Evolutionary conservation across 1,140 invertebrate genomes (phyloP), one percentile per base, ranked within the genome.

Genomic region (Coenobita brevimanus): DNA sequence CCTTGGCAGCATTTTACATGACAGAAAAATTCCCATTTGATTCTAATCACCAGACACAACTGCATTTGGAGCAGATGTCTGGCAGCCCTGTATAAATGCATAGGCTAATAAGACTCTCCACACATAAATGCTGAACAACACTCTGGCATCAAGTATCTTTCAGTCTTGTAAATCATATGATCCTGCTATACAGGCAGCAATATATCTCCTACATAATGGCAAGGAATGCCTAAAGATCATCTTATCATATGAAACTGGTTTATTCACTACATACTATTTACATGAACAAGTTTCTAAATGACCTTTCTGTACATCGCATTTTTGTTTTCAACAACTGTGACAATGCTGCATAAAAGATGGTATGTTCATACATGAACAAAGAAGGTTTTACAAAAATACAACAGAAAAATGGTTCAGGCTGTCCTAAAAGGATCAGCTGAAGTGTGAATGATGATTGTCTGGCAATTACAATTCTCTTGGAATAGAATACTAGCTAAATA

Each of bases 241-340:
- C 69, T 80, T 57, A 57, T 82, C 79, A 75, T 88, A 88, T 88
- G 86, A 88, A 88, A 88, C 38, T 88, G 86, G 46, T 88, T 88
- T 88, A 88, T 88, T 88, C 79, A 88, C 86, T 88, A 88, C 86
- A 82, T 88, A 38, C 78, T 88, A 88, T 88, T 88, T 88, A 88
- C 86, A 88, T 88, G 86, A 88, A 88, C 79, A 88, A 88, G 71
- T 81, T 78, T 88, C 84, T 87, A 88, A 82, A 88, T 60, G 67
- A 73, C 79, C 80, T 75, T 88, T 88, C 86, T 88, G 86, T 88
- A 88, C 86, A 88, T 82, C 78, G 79, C 84, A 87, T 87, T 69
- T 87, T 82, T 71, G 64, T 80, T 79, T 87, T 87, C 54, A 82
- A 81, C 78, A 88, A 88, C 78, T 87, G 84, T 80, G 75, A 87